Evolutionary conservation across 2,113 vertebrate genomes (phyloP).

Genomic region (Salvator merianae): DNA sequence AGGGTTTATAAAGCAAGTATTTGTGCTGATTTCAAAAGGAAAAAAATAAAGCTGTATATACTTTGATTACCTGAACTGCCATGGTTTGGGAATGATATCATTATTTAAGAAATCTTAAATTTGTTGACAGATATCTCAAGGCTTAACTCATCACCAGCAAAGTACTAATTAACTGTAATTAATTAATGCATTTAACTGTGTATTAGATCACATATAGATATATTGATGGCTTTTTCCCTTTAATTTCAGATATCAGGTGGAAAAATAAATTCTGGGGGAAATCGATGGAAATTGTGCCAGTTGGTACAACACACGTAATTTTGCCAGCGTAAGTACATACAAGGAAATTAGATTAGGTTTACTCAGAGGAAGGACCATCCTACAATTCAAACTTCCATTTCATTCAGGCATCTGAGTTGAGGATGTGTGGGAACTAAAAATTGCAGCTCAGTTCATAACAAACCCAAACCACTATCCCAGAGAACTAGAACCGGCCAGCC

Average conservation of each 20-base stretch:
- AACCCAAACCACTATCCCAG: too few species aligned
- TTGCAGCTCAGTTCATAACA: too few species aligned
- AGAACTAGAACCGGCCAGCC: too few species aligned
- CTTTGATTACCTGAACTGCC: neutral
- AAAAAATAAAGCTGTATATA: neutral
- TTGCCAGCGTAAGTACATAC: conserved; percentile 83
- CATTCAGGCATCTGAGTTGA: too few species aligned
- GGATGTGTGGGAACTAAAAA: too few species aligned
- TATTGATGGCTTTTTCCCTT: conserved; percentile 10
- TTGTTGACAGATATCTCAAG: neutral
- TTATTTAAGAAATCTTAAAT: neutral
- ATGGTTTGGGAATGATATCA: neutral
- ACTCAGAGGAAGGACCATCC: too few species aligned
- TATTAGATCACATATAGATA: too few species aligned
- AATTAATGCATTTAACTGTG: neutral
- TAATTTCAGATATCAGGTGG: conserved; percentile 91
- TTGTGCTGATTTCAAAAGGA: neutral
- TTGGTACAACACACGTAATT: conserved; percentile 90
- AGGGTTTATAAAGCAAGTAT: neutral
- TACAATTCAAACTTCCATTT: too few species aligned
- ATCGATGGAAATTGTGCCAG: conserved; percentile 98
- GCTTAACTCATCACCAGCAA: neutral
- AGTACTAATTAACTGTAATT: neutral
- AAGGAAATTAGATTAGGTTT: neutral
- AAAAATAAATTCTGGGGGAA: conserved; percentile 99